phyloP scores from a whole-genome alignment of 2,888 invertebrate genomes.

The Tridacna gigas region DNA sequence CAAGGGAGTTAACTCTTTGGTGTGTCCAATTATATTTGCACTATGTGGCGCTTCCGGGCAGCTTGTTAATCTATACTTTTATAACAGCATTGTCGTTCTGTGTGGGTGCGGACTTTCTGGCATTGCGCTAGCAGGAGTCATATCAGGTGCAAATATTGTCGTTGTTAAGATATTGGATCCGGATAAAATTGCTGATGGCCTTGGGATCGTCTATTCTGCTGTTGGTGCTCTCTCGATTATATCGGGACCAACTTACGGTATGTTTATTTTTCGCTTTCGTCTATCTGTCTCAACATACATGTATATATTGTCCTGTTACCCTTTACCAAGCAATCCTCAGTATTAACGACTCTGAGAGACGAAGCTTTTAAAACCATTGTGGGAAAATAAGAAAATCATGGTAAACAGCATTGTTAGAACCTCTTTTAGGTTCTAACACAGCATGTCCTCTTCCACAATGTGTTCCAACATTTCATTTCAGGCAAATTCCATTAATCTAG shows the following conservation, averaged over 20 bases:
- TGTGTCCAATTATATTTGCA: neutral
- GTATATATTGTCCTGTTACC: neutral
- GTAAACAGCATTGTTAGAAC: too few relatives aligned
- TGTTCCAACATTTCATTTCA: too few relatives aligned
- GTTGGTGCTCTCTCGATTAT: neutral
- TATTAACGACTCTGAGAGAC: too few relatives aligned
- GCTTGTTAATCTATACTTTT: neutral
- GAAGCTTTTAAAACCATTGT: too few relatives aligned
- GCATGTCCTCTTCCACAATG: too few relatives aligned
- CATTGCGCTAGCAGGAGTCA: neutral
- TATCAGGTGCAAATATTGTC: neutral
- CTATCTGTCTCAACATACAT: neutral
- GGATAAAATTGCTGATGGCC: neutral
- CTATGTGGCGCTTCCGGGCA: neutral
- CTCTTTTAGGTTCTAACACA: too few relatives aligned
- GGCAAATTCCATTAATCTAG: neutral
- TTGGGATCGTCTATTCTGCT: slow-evolving; percentile 4
- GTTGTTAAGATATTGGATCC: neutral
- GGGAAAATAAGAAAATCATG: too few relatives aligned
- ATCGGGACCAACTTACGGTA: slow-evolving; percentile 5
- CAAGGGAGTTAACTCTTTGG: slow-evolving; percentile 6
- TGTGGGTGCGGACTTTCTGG: slow-evolving; percentile 5
- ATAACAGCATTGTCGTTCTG: neutral
- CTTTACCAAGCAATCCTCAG: neutral
- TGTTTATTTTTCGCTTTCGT: neutral